Conservation (phyloP, 2,113 vertebrate species). For the Petromus typicus region DNA sequence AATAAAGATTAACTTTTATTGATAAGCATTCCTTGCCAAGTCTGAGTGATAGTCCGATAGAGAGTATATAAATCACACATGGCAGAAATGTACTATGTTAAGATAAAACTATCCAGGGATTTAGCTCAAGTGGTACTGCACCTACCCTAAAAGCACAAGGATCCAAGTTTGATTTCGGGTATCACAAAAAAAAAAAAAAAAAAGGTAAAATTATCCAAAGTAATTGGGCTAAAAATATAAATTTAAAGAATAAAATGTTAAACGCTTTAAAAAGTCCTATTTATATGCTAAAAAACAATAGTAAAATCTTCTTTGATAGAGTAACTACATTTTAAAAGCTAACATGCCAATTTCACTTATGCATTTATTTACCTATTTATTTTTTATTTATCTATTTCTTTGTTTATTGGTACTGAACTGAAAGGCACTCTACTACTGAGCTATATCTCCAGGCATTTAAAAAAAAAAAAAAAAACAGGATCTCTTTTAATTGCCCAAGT, state of each 20-base stretch:
- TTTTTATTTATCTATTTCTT: too few relatives aligned
- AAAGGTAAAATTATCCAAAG: not conserved
- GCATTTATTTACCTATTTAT: not conserved
- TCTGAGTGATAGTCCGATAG: not conserved
- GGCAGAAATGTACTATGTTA: constrained; percentile 35
- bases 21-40: too few relatives aligned
- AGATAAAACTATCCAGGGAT: not conserved
- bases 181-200: too few relatives aligned
- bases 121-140: too few relatives aligned
- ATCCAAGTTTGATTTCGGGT: too few relatives aligned
- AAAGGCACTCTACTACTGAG: not conserved
- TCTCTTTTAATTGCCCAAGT: not conserved
- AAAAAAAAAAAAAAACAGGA: too few relatives aligned
- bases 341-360: constrained; percentile 45
- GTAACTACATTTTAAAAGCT: constrained; percentile 38
- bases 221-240: constrained; percentile 21
- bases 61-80: not conserved
- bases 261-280: constrained; percentile 9
- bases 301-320: constrained; percentile 37
- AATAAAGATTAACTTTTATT: constrained; percentile 47
- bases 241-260: constrained; percentile 7
- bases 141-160: too few relatives aligned
- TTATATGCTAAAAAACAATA: constrained; percentile 7
- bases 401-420: too few relatives aligned
- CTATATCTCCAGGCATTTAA: not conserved